A percentile compares a stretch with the other conserved stretches of the same genome.
These are phyloP conservation scores for Pipistrellus pipistrellus DNA, from an alignment of 2,797 vertebrate species.

Conservation along the genomic window DNA sequence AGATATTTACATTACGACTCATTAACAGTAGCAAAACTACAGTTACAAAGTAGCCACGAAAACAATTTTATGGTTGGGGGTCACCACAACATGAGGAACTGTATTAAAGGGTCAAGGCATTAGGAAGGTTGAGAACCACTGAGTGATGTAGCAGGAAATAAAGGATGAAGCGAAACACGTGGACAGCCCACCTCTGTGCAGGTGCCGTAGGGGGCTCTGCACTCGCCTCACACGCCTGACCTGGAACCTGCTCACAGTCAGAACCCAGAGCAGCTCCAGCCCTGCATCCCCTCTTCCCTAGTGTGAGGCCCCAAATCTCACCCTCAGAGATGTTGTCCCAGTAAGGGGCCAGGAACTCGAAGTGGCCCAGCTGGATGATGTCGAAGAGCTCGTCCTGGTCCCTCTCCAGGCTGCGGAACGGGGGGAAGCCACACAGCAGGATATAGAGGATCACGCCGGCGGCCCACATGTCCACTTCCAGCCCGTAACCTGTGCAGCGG, in stretches of 20 bases:
- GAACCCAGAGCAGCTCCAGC: neutral
- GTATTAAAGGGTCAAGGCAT: no score
- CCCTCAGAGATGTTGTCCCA: constrained; percentile 97
- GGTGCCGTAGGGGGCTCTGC: accelerated
- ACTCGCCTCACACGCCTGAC: neutral
- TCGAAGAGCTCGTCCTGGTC: constrained; percentile 97
- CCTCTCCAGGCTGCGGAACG: constrained; percentile 95
- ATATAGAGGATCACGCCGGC: constrained; percentile 97
- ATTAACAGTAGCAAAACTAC: no score
- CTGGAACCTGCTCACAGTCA: neutral
- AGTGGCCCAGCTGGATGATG: constrained; percentile 94
- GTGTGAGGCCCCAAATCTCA: constrained; percentile 81
- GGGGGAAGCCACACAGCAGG: constrained; percentile 97
- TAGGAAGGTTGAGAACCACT: no score
- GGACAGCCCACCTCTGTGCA: neutral
- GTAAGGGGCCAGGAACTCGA: constrained; percentile 95
- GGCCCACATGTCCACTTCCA: constrained; percentile 98
- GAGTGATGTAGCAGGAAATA: neutral
- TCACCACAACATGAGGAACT: no score
- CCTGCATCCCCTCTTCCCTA: accelerated
- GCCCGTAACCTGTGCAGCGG: constrained; percentile 92
- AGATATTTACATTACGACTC: no score
- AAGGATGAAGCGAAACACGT: accelerated
- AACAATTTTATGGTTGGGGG: no score
- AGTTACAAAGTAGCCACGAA: no score